phyloP scores from a whole-genome alignment of 2,888 invertebrate species.

The Andrena trimmerana region DNA sequence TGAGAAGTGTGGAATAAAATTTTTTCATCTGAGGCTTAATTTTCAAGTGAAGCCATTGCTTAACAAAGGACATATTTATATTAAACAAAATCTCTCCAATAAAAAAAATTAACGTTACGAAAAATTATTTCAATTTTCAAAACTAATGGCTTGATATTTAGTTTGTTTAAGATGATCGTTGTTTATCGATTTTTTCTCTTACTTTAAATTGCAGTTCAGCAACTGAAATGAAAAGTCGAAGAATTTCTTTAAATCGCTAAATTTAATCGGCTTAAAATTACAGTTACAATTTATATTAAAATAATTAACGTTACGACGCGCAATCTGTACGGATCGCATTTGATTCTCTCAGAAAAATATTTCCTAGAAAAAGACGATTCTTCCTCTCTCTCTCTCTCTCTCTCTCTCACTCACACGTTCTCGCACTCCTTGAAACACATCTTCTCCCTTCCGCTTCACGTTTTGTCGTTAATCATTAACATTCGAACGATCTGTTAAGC shows the following conservation, averaged over 20 bases:
- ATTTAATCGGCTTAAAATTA: conserved; percentile 45
- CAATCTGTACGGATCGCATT: conserved; percentile 27
- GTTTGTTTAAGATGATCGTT: too few species aligned
- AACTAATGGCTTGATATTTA: too few species aligned
- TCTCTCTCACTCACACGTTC: conserved; percentile 16
- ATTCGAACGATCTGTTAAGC: conserved; percentile 7
- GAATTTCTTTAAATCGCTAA: conserved; percentile 28
- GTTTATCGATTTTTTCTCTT: not conserved
- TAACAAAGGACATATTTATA: too few species aligned
- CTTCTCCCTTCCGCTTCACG: not conserved
- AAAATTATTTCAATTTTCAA: too few species aligned
- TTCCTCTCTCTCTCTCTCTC: not conserved
- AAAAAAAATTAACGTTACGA: too few species aligned
- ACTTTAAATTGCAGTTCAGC: too few species aligned
- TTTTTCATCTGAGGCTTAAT: too few species aligned
- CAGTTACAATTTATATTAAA: conserved; percentile 51
- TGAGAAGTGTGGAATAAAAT: too few species aligned
- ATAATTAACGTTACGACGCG: conserved; percentile 36
- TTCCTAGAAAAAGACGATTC: conserved; percentile 17
- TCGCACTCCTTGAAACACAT: conserved; percentile 12
- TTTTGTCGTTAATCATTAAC: conserved; percentile 2
- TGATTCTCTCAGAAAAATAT: conserved; percentile 39
- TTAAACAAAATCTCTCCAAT: too few species aligned
- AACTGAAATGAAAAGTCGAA: not conserved
- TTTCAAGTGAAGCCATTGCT: too few species aligned